Base-by-base conservation (phyloP, 2,113 vertebrate genomes). In the Terrapene triunguis region DNA sequence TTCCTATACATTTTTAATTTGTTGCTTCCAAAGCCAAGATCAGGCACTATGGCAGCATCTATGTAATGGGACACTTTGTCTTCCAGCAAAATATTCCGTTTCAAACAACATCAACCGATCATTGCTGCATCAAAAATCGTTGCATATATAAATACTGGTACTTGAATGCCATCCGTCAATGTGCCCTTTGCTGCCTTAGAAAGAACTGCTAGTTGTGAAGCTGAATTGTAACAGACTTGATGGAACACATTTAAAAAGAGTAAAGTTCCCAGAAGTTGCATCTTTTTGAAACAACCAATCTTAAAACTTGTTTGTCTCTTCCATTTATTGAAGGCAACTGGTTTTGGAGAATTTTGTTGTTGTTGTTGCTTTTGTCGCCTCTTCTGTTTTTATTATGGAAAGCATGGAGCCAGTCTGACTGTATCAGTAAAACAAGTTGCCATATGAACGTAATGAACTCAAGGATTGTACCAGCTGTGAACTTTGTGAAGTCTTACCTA, bases 361-460 rank as follows among this genome's bases (percentile, higher is more conserved):
- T 53, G 7, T 57, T 57, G 44, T 57, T 62, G 57, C 27, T 62
- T 62, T 62, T 62, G 24, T 32, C 5, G 10, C 57, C 27, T 10
- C 55, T 13, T 59, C 29, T 59, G 6, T 59, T 59, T 24, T 57
- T 57, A 44, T 76, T 76, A 25, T 42, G 27, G 38, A 78, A 78
- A 47, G 74, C 42, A 47, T 47, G 10, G 42, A 78, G 7, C 22
- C 25, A 29, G 11, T 78, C 12, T 78, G 74, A 44, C 32, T 84
- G 22, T 80, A 85, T 24, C 38, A 76, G 14, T 57, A 86, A 17
- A 44, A 16, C 3, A 79, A 54, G 57, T 38, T 54, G 11, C 9
- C 57, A 3, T 0, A 0, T 59, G 25, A 47, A 74, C 38, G n/a
- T 72, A 38, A n/a, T 38, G 35, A 38, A n/a, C 17, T 74, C 38